Base-by-base conservation (phyloP, 2,797 vertebrate genomes). In the Myoxocephalus aenaeus region DNA sequence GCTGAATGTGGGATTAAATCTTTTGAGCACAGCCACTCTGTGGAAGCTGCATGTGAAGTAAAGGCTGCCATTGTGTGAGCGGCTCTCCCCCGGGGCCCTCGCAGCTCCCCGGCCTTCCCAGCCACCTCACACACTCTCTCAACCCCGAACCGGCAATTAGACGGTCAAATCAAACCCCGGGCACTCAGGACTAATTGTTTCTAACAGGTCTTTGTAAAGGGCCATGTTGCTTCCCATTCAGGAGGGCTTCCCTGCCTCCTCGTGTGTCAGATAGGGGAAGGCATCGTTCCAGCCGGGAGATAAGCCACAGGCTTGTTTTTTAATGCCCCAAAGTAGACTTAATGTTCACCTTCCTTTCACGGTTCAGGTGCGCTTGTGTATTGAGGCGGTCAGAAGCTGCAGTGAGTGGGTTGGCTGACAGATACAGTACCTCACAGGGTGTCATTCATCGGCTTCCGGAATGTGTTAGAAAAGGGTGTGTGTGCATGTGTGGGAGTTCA, bases 1-100 rank as follows among this genome's bases (percentile, higher is more conserved):
- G 88, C 83, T 94, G 93, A 95, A 93, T 94, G 91, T 69, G 59
- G 93, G 93, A 94, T 94, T 94, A 94, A 93, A 87, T 75, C 91
- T 89, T 86, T 92, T 89, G 91, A 93, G 88, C 90, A 85, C 87
- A 91, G 92, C 92, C 91, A 90, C 92, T 93, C 91, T 93, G 92
- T 88, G 84, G 88, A 90, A 91, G 88, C 92, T 93, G 86, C 92
- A 93, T 93, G 90, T 82, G 83, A 92, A 94, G 94, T 89, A 94
- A 94, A 94, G 89, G 83, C 80, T 29, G 79, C 90, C 89, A 91
- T 95, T 95, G 94, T 95, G 81, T 86, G 86, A 74, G 70, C 54
- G 14, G 50, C 77, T 83, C 56, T 77, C 61, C 82, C 89, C 46
- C 53, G 76, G 87, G 90, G 90, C 82, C 79, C 82, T 89, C 86